These are phyloP conservation scores for Antennarius maculatus DNA, from an alignment of 2,797 vertebrate genomes.

Conservation along the genomic window DNA sequence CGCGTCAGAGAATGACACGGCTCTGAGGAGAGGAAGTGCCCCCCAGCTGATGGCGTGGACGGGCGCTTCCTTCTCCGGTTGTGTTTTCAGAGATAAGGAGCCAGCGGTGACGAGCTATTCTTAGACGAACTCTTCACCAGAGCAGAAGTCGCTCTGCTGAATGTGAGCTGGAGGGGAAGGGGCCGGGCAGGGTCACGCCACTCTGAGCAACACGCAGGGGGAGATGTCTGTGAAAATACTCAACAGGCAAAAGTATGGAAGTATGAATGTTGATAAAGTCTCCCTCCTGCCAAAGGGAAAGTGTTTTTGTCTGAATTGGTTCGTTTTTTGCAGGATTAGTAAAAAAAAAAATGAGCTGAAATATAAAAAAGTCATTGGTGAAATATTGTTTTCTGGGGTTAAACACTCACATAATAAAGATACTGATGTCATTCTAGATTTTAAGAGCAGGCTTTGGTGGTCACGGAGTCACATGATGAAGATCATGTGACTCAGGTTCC, in stretches of 20 bases:
- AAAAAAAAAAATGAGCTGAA: too few species aligned
- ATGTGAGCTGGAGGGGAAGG: conserved; percentile 23
- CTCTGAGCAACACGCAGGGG: neutral
- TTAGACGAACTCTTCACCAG: conserved; percentile 58
- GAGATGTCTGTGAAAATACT: conserved; percentile 1
- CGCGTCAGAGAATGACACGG: conserved; percentile 12
- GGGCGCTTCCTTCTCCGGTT: conserved; percentile 38
- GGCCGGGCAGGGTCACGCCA: conserved; percentile 17
- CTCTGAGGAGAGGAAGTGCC: conserved; percentile 39
- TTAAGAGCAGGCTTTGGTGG: too few species aligned
- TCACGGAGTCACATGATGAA: too few species aligned
- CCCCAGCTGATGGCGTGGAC: conserved; percentile 2
- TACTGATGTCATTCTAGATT: too few species aligned
- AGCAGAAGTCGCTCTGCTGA: conserved; percentile 40
- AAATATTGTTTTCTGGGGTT: too few species aligned
- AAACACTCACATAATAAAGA: too few species aligned
- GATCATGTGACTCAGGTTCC: too few species aligned
- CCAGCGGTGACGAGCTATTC: conserved; percentile 62
- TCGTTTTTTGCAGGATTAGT: too few species aligned
- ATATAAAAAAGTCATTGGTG: too few species aligned
- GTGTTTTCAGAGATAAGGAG: conserved; percentile 73
- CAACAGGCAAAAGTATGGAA: neutral
- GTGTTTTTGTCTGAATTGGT: neutral
- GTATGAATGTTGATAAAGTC: neutral
- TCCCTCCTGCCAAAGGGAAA: too few species aligned